phyloP scores from a whole-genome alignment of 2,888 invertebrate genomes.

The Spialia ferax region DNA sequence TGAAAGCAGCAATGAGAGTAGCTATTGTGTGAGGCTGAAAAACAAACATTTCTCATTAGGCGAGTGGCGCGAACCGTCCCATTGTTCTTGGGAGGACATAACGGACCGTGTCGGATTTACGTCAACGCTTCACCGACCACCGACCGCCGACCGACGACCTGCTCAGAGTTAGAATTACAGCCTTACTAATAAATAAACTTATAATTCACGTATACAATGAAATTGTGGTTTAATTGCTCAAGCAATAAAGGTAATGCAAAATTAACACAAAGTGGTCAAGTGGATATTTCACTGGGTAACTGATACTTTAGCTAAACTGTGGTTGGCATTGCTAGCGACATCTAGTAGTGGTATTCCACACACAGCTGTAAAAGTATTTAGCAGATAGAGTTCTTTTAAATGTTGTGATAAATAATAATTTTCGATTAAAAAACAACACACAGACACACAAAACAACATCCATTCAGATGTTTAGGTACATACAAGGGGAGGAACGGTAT shows the following conservation, averaged over 20 bases:
- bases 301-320: not conserved
- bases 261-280: not conserved
- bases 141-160: conserved; percentile 68
- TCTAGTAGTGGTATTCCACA: not conserved
- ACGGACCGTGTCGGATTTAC: conserved; percentile 82
- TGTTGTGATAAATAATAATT: too few relatives aligned
- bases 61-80: conserved; percentile 74
- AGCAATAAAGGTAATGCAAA: not conserved
- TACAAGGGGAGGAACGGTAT: too few relatives aligned
- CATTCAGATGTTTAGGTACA: too few relatives aligned
- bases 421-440: too few relatives aligned
- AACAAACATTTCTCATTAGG: conserved; percentile 85
- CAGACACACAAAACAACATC: too few relatives aligned
- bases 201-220: too few relatives aligned
- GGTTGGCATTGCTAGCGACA: not conserved
- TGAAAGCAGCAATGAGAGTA: conserved; percentile 72
- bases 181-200: conserved; percentile 13
- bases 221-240: too few relatives aligned
- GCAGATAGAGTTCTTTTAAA: too few relatives aligned
- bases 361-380: not conserved
- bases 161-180: conserved; percentile 41
- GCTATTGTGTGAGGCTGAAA: conserved; percentile 77
- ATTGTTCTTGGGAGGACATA: conserved; percentile 82
- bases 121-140: conserved; percentile 66
- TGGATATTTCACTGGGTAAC: too few relatives aligned